phyloP scores from a whole-genome alignment of 2,113 vertebrate species.

The Myxocyprinus asiaticus region DNA sequence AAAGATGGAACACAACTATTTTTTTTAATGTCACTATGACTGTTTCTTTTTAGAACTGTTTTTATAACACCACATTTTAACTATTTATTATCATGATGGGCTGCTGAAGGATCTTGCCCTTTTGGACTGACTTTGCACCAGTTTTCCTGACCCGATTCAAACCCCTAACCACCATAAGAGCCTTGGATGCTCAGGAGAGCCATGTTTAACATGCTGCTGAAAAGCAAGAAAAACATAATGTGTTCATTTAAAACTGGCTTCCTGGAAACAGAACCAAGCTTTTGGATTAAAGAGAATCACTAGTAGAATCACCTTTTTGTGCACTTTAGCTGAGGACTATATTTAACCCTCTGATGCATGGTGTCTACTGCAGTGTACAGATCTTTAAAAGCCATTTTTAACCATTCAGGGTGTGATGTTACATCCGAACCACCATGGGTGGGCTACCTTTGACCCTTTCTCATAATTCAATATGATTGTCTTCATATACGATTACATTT shows the following conservation, averaged over 20 bases:
- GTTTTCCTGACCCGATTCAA: slow-evolving; percentile 5
- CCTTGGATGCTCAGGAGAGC: neutral
- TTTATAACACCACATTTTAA: slow-evolving; percentile 16
- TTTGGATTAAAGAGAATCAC: neutral
- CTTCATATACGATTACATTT: no score
- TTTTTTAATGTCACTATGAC: neutral
- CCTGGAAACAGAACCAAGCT: neutral
- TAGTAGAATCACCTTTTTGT: neutral
- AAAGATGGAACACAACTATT: neutral
- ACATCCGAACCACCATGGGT: no score
- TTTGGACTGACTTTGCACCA: slow-evolving; percentile 19
- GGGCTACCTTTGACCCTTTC: no score
- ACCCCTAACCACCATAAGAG: slow-evolving; percentile 3
- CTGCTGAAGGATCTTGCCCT: slow-evolving; percentile 20
- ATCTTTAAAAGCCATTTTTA: no score
- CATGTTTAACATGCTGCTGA: slow-evolving; percentile 2
- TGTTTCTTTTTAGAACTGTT: neutral
- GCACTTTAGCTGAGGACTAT: neutral
- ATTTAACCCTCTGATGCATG: no score
- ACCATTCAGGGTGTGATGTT: no score
- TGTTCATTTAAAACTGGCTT: slow-evolving; percentile 6
- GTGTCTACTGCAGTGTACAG: neutral
- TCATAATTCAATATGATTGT: no score
- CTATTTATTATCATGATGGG: neutral
- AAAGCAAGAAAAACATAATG: slow-evolving; percentile 12